Percentiles rank a stretch among this genome's conserved stretches.
Evolutionary conservation across 64 coral and sea anemone species (phyloP).

Genomic region (Dendrophyllia cribrosa): DNA sequence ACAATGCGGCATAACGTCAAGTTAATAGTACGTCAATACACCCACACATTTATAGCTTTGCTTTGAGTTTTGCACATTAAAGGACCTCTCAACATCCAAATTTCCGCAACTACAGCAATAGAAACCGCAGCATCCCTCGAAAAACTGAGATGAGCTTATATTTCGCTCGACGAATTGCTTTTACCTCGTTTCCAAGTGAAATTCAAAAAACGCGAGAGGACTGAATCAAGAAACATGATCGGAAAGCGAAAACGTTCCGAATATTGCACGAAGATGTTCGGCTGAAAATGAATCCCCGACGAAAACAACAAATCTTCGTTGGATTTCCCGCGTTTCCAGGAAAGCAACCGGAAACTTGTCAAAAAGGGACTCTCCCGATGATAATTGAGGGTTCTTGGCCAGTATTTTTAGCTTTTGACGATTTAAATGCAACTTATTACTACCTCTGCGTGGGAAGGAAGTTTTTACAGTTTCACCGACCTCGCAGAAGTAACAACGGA

Average conservation of each 20-base stretch:
- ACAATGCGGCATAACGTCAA: slow-evolving; percentile 1
- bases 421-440: background rate
- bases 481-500: background rate
- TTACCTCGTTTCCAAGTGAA: background rate
- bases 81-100: background rate
- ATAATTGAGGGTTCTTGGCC: no score
- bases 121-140: background rate
- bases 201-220: background rate
- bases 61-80: background rate
- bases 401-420: slow-evolving; percentile 43
- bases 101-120: slow-evolving; percentile 21
- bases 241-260: slow-evolving; percentile 8
- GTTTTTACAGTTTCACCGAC: background rate
- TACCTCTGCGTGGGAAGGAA: slow-evolving; percentile 5
- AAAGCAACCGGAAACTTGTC: slow-evolving; percentile 6
- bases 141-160: slow-evolving; percentile 9
- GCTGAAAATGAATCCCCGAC: background rate
- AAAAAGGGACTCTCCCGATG: background rate
- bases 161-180: background rate
- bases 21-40: slow-evolving; percentile 15
- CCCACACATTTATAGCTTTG: slow-evolving; percentile 18
- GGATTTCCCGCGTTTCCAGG: slow-evolving; percentile 24
- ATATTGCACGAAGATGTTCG: background rate
- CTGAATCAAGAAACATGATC: background rate
- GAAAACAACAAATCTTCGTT: background rate